phyloP scores from a whole-genome alignment of 2,797 vertebrate species.

The Falco berigora region DNA sequence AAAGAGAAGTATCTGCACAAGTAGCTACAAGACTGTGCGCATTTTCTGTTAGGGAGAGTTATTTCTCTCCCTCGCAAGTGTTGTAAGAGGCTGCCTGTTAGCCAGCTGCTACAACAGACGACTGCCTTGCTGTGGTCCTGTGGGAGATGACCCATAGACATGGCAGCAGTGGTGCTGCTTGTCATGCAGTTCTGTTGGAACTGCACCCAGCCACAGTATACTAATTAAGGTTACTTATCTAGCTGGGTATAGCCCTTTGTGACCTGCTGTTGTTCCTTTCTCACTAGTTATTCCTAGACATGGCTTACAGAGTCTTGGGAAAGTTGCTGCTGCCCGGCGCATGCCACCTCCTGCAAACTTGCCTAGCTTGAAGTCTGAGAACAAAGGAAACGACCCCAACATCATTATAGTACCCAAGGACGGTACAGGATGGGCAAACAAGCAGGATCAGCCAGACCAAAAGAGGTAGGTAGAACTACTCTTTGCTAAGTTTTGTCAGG shows the following conservation, averaged over 20 bases:
- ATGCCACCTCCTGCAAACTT: conserved; percentile 99
- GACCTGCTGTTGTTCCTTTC: background rate
- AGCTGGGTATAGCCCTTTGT: background rate
- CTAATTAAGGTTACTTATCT: background rate
- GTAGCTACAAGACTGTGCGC: background rate
- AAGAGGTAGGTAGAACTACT: conserved; percentile 81
- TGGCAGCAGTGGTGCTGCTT: background rate
- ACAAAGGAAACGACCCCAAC: conserved; percentile 99
- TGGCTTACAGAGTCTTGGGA: conserved; percentile 99
- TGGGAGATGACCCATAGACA: background rate
- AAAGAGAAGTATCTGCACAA: background rate
- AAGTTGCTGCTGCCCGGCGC: conserved; percentile 98
- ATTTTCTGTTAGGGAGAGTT: background rate
- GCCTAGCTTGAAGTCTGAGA: conserved; percentile 99
- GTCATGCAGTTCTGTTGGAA: background rate
- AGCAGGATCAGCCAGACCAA: conserved; percentile 99
- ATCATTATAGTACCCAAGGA: conserved; percentile 99
- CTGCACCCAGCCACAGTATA: background rate
- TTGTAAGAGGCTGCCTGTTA: background rate
- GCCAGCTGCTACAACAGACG: background rate
- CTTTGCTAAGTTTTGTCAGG: background rate
- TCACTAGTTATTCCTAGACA: conserved; percentile 92
- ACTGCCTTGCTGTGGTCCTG: background rate
- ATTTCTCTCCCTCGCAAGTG: background rate
- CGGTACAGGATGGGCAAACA: conserved; percentile 99